These are phyloP conservation scores for Catharus bicknelli DNA, from an alignment of 2,113 vertebrate genomes.

Conservation along the genomic window DNA sequence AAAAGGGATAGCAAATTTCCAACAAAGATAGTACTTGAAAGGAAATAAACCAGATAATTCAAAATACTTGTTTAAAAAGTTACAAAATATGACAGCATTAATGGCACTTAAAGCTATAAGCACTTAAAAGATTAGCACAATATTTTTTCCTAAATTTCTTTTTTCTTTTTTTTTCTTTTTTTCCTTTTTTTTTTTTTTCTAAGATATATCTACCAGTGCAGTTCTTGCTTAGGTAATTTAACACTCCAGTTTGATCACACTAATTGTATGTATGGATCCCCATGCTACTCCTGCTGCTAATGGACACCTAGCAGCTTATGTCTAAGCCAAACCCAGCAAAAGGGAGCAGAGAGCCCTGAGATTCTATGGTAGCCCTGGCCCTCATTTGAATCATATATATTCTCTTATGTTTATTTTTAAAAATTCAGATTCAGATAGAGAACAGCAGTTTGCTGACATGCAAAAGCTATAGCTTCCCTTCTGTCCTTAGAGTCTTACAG, in stretches of 20 bases:
- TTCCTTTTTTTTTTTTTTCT: constrained; percentile 18
- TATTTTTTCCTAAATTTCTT: background rate
- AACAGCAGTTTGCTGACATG: constrained; percentile 74
- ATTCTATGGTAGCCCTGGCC: constrained; percentile 63
- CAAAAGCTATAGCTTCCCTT: constrained; percentile 71
- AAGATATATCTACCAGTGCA: too few relatives aligned
- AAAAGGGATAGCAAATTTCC: constrained; percentile 3
- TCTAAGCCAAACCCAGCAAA: constrained; percentile 62
- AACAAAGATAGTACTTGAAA: constrained; percentile 31
- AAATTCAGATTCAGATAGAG: constrained; percentile 60
- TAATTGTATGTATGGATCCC: too few relatives aligned
- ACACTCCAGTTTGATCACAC: too few relatives aligned
- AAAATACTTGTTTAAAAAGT: constrained; percentile 64
- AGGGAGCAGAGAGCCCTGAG: constrained; percentile 76
- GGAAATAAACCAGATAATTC: constrained; percentile 40
- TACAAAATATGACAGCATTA: constrained; percentile 73
- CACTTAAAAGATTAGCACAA: constrained; percentile 70
- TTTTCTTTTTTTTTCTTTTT: background rate
- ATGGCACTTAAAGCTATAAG: constrained; percentile 84
- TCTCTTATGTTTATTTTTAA: constrained; percentile 52
- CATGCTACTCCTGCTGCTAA: too few relatives aligned
- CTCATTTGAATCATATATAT: constrained; percentile 44
- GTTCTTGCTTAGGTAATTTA: too few relatives aligned
- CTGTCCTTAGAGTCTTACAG: constrained; percentile 47
- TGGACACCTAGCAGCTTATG: constrained; percentile 35